Evolutionary conservation across 2,888 invertebrate species (phyloP), one percentile per base, ranked within the genome.

Genomic region (Apodemia duryi): DNA sequence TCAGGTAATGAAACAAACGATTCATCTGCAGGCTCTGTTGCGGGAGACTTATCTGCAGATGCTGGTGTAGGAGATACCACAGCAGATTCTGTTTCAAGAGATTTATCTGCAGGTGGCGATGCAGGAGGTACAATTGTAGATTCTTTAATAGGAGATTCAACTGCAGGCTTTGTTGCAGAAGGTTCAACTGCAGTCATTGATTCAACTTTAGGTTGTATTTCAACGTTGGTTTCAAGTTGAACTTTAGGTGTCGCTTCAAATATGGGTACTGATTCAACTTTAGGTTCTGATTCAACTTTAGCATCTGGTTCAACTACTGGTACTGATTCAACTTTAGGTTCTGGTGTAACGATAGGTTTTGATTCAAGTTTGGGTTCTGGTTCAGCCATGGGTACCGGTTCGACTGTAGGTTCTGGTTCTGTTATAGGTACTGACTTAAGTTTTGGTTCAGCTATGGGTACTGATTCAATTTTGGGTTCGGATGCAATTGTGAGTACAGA

Each of bases 91-190:
- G 57, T 11, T 32, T 13, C 57, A 57, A 29, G 13, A 6, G 57
- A 6, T 28, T 57, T 32, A 32, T 13, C 32, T 32, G 10, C 29
- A 57, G 11, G 6, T 32, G 21, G 29, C 13, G 57, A 13, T 13
- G 57, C 6, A 32, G 57, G 10, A 28, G 54, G 9, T 29, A 6
- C 2, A 29, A 68, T 63, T 61, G 70, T 69, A 51, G 69, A 54
- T 13, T 65, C 69, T 70, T 70, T 71, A 43, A 73, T 66, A 13
- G 73, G 69, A 9, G 72, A 66, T 65, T 75, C 72, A 11, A 69
- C 67, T 41, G 74, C 68, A 29, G 73, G 66, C 13, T 69, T 63
- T 38, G 68, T 64, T 51, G 73, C 62, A 7, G 71, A 29, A 29
- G 4, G 5, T 54, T 54, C 29, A 29, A 11, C 54, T 29, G 29